These are phyloP conservation scores for Melanerpes formicivorus DNA, from an alignment of 2,113 vertebrate species.

Conservation along the genomic window DNA sequence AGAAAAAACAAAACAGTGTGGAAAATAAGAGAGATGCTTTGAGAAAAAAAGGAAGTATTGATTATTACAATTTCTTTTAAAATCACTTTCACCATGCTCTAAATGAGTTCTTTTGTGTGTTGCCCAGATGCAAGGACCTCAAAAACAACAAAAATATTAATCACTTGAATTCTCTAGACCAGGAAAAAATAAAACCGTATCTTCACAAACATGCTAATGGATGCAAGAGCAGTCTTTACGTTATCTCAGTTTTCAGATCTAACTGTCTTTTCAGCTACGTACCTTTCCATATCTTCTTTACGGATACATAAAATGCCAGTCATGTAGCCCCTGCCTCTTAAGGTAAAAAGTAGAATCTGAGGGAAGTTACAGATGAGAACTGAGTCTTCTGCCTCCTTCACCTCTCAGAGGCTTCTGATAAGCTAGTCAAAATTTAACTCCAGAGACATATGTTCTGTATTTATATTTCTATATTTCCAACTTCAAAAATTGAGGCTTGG, in stretches of 20 bases:
- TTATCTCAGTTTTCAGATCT: neutral
- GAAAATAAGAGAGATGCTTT: neutral
- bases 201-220: neutral
- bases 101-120: neutral
- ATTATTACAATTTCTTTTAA: neutral
- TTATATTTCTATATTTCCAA: neutral
- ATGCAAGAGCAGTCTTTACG: neutral
- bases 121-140: neutral
- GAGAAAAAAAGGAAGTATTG: neutral
- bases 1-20: neutral
- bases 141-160: neutral
- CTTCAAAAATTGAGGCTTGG: neutral
- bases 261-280: neutral
- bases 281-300: neutral
- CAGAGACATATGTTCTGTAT: neutral
- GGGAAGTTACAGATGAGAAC: neutral
- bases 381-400: neutral
- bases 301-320: neutral
- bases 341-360: fast-evolving
- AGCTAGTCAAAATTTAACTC: neutral
- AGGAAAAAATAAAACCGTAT: neutral
- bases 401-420: neutral
- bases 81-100: neutral
- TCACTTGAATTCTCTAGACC: neutral
- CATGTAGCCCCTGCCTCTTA: neutral